Base-by-base conservation (phyloP, 2,888 invertebrate genomes). In the Odontocerum albicorne region DNA sequence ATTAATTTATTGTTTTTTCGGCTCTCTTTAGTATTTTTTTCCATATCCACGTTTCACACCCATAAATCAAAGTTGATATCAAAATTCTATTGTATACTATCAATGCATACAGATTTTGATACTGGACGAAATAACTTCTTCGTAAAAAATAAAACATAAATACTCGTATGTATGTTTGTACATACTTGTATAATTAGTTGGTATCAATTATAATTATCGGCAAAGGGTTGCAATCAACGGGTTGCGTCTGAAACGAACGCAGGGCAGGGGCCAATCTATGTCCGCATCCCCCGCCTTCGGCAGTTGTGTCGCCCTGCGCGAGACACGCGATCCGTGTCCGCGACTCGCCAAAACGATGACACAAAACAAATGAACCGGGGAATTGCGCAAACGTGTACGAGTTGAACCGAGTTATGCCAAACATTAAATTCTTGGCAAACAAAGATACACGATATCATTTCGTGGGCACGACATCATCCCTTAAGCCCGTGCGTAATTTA, bases 291-390 rank as follows among this genome's bases (percentile, higher is more conserved):
- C 27, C n/a, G n/a, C 27, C 27, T 27, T 7, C 27, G 27, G 27
- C 27, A 27, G 4, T 27, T 7, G 27, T 10, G 6, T 27, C 27
- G 27, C 27, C 6, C 27, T 10, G 6, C 27, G 27, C 10, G 27
- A 12, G 40, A 22, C 47, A 47, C 54, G 42, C 54, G 46, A 47
- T 47, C 35, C 42, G 47, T 46, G 52, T 44, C 35, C 42, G 19
- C 21, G 22, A 36, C 16, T 47, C 47, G 42, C 47, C 54, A n/a
- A 54, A 54, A 47, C 47, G 47, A 54, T 54, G 54, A 54, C 54
- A 54, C 54, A 42, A 47, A 47, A 54, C 54, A 54, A 54, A 54
- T 54, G 54, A 45, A 36, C 31, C 45, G 45, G 38, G 47, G 46
- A 54, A 42, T 54, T 42, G 47, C 35, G 22, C 42, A 44, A 52